Base-by-base conservation (phyloP, 2,113 vertebrate species). In the Microcebus murinus region DNA sequence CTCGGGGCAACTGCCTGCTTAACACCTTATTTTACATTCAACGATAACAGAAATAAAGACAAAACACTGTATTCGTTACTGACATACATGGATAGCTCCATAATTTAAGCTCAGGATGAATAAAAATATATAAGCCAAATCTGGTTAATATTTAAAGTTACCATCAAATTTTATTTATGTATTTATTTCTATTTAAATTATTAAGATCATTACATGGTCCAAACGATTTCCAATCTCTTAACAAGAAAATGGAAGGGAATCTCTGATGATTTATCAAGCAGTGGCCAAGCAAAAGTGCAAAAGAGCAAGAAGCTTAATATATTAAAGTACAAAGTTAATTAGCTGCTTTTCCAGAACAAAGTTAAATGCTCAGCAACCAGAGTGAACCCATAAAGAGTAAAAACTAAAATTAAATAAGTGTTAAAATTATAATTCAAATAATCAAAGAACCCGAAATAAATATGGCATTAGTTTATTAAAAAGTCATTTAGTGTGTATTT, bases 341-440 rank as follows among this genome's bases (percentile, higher is more conserved):
- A 59, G 95, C 70, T 91, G 96, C 73, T 81, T 84, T 61, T 93
- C 57, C 76, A 83, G 59, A 70, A 31, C 12, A 76, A 27, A 81
- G 48, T 73, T 61, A 89, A 96, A 77, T 34, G 96, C 2, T 76
- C 34, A 93, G 85, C 77, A 94, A 91, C 71, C 21, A 97, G 55
- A 94, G 90, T 9, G 95, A 94, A 5, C 13, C 48, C 67, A 90
- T 29, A 31, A 67, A 93, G 57, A 71, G 73, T 52, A 87, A 79
- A 96, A 96, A 81, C 13, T 50, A 90, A n/a, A 13, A 92, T 73
- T 81, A 92, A 80, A 55, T 76, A 18, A 77, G 83, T 1, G 18
- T 89, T 70, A 96, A 91, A 27, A 70, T 23, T 59, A 39, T 3
- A 79, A 96, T 6, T 5, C 10, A 45, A 61, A 14, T 9, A 17